Percentiles rank a stretch among this genome's conserved stretches.
Evolutionary conservation across 2,888 invertebrate species (phyloP).

Genomic region (Gymnosoma rotundatum): DNA sequence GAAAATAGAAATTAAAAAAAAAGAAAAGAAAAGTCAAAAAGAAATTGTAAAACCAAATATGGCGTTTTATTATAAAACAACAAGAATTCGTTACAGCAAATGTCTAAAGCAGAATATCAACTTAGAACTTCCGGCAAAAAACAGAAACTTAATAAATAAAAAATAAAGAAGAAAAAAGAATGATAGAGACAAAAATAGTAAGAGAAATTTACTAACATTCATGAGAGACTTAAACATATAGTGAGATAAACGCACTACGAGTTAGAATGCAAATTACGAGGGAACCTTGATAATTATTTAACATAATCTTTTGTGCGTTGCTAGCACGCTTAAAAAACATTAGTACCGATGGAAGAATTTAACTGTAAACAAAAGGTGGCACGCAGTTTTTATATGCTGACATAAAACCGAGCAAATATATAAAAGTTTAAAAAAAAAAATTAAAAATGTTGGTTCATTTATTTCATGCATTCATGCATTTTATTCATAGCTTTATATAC

Average conservation of each 20-base stretch:
- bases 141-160: background rate
- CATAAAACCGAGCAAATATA: no score
- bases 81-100: conserved; percentile 1
- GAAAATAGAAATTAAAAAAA: conserved; percentile 6
- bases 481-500: no score
- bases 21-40: conserved; percentile 30
- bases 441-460: no score
- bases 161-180: no score
- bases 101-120: conserved; percentile 15
- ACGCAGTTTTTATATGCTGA: no score
- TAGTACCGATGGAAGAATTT: no score
- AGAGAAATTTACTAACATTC: conserved; percentile 31
- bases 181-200: background rate
- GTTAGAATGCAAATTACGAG: conserved; percentile 11
- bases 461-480: no score
- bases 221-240: conserved; percentile 10
- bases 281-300: background rate
- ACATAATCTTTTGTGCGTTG: no score
- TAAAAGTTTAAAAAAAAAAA: no score
- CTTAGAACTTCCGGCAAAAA: conserved; percentile 60
- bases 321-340: no score
- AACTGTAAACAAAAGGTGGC: no score
- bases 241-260: background rate
- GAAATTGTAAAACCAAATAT: conserved; percentile 38
- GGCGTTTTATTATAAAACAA: conserved; percentile 46